A percentile compares a stretch with the other conserved stretches of the same genome.
phyloP scores from a whole-genome alignment of 1,140 invertebrate genomes.

The Meloidogyne hapla region DNA sequence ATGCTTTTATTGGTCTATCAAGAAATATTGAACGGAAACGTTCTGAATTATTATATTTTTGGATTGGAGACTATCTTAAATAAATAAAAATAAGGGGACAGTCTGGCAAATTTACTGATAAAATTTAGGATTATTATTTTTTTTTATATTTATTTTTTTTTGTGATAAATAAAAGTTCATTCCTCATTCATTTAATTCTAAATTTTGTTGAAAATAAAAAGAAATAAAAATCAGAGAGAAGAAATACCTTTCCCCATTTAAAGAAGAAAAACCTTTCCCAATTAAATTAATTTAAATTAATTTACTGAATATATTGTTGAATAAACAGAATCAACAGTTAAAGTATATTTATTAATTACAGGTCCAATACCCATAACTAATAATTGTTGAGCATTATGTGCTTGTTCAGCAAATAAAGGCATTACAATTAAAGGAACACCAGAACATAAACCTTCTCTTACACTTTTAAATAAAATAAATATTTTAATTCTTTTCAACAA shows the following conservation, averaged over 20 bases:
- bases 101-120: too few relatives aligned
- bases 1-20: slow-evolving; percentile 18
- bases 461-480: slow-evolving; percentile 7
- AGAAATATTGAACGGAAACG: slow-evolving; percentile 22
- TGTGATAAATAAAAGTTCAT: not conserved
- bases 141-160: too few relatives aligned
- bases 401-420: slow-evolving; percentile 66
- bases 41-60: not conserved
- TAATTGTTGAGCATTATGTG: slow-evolving; percentile 27
- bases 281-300: not conserved
- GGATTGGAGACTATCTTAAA: slow-evolving; percentile 24
- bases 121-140: too few relatives aligned
- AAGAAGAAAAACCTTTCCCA: too few relatives aligned
- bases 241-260: too few relatives aligned
- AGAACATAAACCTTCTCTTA: slow-evolving; percentile 51
- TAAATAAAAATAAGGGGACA: not conserved
- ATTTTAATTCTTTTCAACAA: not conserved
- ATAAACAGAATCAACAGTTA: slow-evolving; percentile 14
- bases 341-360: slow-evolving; percentile 28
- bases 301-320: slow-evolving; percentile 17
- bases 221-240: not conserved
- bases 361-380: slow-evolving; percentile 28
- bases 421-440: slow-evolving; percentile 67
- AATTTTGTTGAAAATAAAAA: not conserved
- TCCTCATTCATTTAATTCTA: too few relatives aligned